Percentiles rank a stretch among this genome's conserved stretches.
phyloP scores from a whole-genome alignment of 2,797 vertebrate genomes.

The Crocidura indochinensis region DNA sequence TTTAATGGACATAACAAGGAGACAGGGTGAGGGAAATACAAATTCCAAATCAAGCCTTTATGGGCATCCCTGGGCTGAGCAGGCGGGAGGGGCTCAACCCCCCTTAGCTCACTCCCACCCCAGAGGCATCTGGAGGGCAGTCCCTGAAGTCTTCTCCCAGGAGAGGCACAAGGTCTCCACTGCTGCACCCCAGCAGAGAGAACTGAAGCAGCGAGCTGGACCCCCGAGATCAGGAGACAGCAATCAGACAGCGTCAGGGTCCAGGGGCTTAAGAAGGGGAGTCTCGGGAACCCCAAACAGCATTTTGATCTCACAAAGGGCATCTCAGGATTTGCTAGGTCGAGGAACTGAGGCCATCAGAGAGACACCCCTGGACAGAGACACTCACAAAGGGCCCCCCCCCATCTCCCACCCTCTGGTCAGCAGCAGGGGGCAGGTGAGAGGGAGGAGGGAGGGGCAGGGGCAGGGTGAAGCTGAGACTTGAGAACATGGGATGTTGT shows the following conservation, averaged over 20 bases:
- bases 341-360: constrained; percentile 48
- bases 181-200: background rate
- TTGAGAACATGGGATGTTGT: background rate
- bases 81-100: constrained; percentile 29
- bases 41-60: constrained; percentile 74
- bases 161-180: background rate
- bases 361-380: constrained; percentile 14
- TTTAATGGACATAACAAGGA: constrained; percentile 61
- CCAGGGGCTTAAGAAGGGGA: background rate
- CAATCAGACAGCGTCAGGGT: background rate
- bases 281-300: constrained; percentile 25
- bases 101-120: constrained; percentile 34
- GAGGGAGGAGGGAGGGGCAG: constrained; percentile 26
- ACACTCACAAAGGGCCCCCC: constrained; percentile 37
- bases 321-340: constrained; percentile 49
- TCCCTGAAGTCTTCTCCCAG: constrained; percentile 1
- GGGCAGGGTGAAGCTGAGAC: background rate
- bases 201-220: constrained; percentile 48
- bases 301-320: constrained; percentile 49
- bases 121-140: constrained; percentile 38
- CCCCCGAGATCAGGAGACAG: background rate
- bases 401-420: background rate
- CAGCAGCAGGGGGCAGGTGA: background rate
- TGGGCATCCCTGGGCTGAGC: constrained; percentile 34
- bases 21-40: background rate